A percentile compares a stretch with the other conserved stretches of the same genome.
phyloP scores from a whole-genome alignment of 2,113 vertebrate species.

The Ammospiza caudacuta region DNA sequence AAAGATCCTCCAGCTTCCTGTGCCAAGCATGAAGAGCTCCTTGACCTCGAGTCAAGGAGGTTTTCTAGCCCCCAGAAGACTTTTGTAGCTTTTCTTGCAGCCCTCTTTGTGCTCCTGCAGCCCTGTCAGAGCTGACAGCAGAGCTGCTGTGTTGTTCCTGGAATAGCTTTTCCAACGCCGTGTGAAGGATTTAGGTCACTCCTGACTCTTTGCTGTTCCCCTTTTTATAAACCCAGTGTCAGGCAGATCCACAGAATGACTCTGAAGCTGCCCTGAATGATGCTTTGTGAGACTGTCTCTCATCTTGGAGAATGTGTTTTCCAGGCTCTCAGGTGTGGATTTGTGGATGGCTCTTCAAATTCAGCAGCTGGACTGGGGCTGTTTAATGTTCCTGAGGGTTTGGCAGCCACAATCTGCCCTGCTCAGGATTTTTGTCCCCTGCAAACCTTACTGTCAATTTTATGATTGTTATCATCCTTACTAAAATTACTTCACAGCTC shows the following conservation, averaged over 20 bases:
- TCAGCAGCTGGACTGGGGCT: not conserved
- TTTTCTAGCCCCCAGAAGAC: not conserved
- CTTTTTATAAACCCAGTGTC: not conserved
- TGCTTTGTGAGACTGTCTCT: not conserved
- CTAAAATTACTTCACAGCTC: not conserved
- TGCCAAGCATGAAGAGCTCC: not conserved
- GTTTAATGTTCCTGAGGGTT: not conserved
- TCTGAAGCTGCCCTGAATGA: not conserved
- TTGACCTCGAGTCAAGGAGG: not conserved
- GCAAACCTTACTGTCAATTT: not conserved
- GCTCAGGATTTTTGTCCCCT: not conserved
- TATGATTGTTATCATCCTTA: not conserved
- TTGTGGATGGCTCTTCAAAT: not conserved
- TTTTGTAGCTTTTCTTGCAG: not conserved
- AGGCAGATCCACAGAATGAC: not conserved
- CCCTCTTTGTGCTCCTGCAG: not conserved
- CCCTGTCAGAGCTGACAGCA: not conserved
- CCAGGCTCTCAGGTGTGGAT: not conserved
- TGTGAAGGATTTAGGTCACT: slow-evolving; percentile 66
- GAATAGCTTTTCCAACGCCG: not conserved
- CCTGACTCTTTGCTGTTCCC: slow-evolving; percentile 14
- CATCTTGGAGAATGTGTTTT: not conserved
- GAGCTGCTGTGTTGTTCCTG: not conserved
- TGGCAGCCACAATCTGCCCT: not conserved
- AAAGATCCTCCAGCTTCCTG: not conserved